Conservation (phyloP, 2,888 invertebrate genomes). For the Saturnia japonica region DNA sequence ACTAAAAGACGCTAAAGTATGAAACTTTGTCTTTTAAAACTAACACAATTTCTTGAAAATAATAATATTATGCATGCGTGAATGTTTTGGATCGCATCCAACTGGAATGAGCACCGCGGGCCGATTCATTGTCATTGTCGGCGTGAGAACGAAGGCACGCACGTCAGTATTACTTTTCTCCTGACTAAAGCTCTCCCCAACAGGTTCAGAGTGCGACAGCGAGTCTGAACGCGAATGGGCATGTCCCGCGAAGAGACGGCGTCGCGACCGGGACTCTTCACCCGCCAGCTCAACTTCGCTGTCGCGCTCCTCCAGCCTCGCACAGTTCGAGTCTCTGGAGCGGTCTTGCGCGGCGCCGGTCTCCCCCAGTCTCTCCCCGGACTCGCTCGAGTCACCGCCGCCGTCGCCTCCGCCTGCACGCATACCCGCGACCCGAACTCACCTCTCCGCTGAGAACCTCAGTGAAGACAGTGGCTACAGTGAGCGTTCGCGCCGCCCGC, state of each 20-base stretch:
- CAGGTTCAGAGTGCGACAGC: slow-evolving; percentile 82
- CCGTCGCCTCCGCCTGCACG: slow-evolving; percentile 65
- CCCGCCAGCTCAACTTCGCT: slow-evolving; percentile 81
- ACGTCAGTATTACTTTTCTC: slow-evolving; percentile 18
- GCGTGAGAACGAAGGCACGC: slow-evolving; percentile 50
- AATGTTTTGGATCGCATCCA: slow-evolving; percentile 61
- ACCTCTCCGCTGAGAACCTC: slow-evolving; percentile 88
- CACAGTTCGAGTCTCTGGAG: slow-evolving; percentile 93
- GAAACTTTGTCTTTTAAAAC: not conserved
- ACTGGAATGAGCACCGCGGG: slow-evolving; percentile 52
- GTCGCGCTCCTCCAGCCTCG: slow-evolving; percentile 90
- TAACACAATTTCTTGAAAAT: not conserved
- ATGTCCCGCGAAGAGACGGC: slow-evolving; percentile 87
- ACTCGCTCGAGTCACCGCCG: slow-evolving; percentile 73
- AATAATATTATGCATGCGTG: slow-evolving; percentile 25
- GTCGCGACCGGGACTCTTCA: slow-evolving; percentile 81
- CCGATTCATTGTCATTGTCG: slow-evolving; percentile 72
- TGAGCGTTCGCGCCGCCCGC: slow-evolving; percentile 77
- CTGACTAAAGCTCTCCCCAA: slow-evolving; percentile 35
- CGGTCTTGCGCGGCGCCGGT: slow-evolving; percentile 76
- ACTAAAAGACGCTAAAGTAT: not conserved
- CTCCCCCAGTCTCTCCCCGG: slow-evolving; percentile 74
- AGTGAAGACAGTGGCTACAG: slow-evolving; percentile 91
- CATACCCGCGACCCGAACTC: slow-evolving; percentile 63
- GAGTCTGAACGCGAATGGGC: slow-evolving; percentile 88